phyloP scores from a whole-genome alignment of 2,797 vertebrate genomes.

The Cottoperca gobio region DNA sequence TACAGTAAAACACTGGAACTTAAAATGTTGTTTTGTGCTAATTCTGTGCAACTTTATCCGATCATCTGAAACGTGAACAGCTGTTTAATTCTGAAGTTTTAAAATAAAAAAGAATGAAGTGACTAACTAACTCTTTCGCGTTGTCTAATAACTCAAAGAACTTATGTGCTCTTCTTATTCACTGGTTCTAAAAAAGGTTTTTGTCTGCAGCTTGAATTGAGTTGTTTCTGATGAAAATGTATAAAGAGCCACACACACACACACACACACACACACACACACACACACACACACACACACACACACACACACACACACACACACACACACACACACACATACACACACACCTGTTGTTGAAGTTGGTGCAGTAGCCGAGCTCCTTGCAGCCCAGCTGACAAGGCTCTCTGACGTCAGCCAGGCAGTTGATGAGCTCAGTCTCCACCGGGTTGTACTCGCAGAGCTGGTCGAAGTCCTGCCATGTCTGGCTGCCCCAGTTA shows the following conservation, averaged over 20 bases:
- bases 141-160: background rate
- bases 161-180: background rate
- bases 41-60: too few species aligned
- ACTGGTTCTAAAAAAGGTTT: background rate
- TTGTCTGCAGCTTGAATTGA: background rate
- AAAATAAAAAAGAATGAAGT: too few species aligned
- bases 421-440: slow-evolving; percentile 95
- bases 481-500: slow-evolving; percentile 97
- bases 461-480: slow-evolving; percentile 97
- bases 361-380: slow-evolving; percentile 98
- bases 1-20: too few species aligned
- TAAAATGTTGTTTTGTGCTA: too few species aligned
- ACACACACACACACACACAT: too few species aligned
- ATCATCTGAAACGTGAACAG: too few species aligned
- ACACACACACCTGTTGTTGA: slow-evolving; percentile 92
- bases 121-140: too few species aligned
- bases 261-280: too few species aligned
- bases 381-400: slow-evolving; percentile 98
- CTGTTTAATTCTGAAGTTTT: too few species aligned
- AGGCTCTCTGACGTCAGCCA: slow-evolving; percentile 96
- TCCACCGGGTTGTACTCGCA: slow-evolving; percentile 97
- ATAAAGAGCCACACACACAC: too few species aligned
- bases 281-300: too few species aligned
- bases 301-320: too few species aligned
- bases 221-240: background rate